Percentiles rank a stretch among this genome's conserved stretches.
phyloP scores from a whole-genome alignment of 92 coral and sea anemone species.

The Umimayanthus kanabou region DNA sequence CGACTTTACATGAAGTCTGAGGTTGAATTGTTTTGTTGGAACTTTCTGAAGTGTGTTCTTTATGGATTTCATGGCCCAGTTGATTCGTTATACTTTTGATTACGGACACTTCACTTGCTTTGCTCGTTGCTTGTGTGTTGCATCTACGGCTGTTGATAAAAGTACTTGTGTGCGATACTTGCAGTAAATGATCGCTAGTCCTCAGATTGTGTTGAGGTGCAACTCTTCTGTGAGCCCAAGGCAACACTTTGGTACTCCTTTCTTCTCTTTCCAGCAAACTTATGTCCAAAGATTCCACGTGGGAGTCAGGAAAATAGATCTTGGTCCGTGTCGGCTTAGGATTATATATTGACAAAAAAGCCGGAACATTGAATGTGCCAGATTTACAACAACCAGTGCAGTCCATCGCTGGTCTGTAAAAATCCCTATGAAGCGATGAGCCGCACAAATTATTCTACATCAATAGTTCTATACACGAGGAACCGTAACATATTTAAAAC shows the following conservation, averaged over 20 bases:
- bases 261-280: not conserved
- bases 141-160: not conserved
- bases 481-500: not conserved
- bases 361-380: not conserved
- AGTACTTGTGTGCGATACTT: not conserved
- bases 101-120: not conserved
- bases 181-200: not conserved
- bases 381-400: not conserved
- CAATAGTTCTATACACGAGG: not conserved
- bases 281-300: not conserved
- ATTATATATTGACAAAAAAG: not conserved
- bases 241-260: not conserved
- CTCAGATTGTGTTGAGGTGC: not conserved
- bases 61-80: not conserved
- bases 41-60: not conserved
- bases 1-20: not conserved
- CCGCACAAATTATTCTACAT: not conserved
- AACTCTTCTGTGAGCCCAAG: not conserved
- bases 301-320: slow-evolving; percentile 28
- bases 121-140: not conserved
- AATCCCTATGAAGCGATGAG: not conserved
- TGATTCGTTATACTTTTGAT: not conserved
- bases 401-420: not conserved
- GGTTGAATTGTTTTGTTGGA: not conserved
- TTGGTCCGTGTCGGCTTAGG: not conserved